phyloP scores from a whole-genome alignment of 2,888 invertebrate species.

The Caenorhabditis parvicauda region DNA sequence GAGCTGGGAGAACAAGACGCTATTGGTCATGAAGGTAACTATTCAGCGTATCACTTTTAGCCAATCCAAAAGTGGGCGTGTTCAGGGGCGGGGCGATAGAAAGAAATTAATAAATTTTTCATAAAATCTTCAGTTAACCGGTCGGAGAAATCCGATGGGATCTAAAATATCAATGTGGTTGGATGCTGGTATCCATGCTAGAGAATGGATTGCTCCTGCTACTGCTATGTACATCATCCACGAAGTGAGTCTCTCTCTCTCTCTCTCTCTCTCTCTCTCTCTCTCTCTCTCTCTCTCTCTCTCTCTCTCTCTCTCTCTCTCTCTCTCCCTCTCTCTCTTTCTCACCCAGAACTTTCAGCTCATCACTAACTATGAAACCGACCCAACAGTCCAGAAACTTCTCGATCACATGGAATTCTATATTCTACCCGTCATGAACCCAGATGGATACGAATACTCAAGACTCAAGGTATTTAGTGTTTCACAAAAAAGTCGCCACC shows the following conservation, averaged over 20 bases:
- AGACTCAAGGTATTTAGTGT: slow-evolving; percentile 46
- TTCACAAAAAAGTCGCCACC: too few species aligned
- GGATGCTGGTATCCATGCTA: slow-evolving; percentile 59
- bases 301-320: slow-evolving; percentile 5
- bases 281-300: slow-evolving; percentile 2
- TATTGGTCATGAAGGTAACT: slow-evolving; percentile 46
- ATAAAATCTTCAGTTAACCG: slow-evolving; percentile 27
- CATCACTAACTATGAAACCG: slow-evolving; percentile 30
- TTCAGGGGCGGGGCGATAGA: too few species aligned
- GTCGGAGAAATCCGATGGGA: slow-evolving; percentile 29
- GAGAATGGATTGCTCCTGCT: slow-evolving; percentile 47
- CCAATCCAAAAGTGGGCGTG: too few species aligned
- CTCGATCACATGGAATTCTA: slow-evolving; percentile 60
- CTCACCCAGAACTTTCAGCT: too few species aligned
- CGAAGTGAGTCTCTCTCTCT: slow-evolving; percentile 9
- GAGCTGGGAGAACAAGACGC: slow-evolving; percentile 54
- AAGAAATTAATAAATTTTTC: neutral
- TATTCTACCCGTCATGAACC: slow-evolving; percentile 59
- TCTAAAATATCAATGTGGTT: slow-evolving; percentile 52
- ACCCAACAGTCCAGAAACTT: slow-evolving; percentile 37
- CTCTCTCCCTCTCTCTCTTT: too few species aligned
- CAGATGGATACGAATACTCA: slow-evolving; percentile 60
- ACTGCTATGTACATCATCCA: slow-evolving; percentile 50
- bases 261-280: neutral
- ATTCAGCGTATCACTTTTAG: neutral